Evolutionary conservation across 2,797 vertebrate species (phyloP).

Genomic region (Eulemur coronatus): DNA sequence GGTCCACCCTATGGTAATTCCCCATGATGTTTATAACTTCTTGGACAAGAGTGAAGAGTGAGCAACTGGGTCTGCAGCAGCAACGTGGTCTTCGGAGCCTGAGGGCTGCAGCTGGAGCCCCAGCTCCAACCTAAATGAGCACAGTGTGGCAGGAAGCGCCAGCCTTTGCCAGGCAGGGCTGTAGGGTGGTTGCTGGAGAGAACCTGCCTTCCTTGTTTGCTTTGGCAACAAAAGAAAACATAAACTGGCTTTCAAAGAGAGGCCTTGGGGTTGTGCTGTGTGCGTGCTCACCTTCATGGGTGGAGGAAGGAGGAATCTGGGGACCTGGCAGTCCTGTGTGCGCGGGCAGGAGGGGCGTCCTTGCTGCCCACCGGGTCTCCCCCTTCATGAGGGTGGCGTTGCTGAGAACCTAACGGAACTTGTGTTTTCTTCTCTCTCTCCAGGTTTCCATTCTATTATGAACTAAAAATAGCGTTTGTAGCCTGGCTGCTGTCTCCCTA

Average conservation of each 20-base stretch:
- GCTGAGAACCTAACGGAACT: background rate
- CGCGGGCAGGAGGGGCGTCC: background rate
- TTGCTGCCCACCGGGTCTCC: accelerated
- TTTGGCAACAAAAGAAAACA: background rate
- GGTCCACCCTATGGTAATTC: accelerated
- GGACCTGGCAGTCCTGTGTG: background rate
- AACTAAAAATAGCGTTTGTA: slow-evolving; percentile 99
- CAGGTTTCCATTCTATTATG: slow-evolving; percentile 99
- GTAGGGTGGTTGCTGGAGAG: background rate
- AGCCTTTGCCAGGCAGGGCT: background rate
- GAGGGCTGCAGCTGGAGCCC: background rate
- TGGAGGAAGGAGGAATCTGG: background rate
- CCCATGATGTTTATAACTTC: background rate
- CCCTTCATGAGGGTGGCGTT: background rate
- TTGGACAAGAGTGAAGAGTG: background rate
- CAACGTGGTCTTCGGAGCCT: background rate
- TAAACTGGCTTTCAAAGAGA: background rate
- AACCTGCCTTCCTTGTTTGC: background rate
- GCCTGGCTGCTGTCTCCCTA: slow-evolving; percentile 99
- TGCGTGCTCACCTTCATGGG: background rate
- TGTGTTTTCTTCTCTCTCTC: slow-evolving; percentile 69
- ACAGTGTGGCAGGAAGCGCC: accelerated
- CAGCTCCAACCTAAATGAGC: background rate
- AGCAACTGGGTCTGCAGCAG: background rate
- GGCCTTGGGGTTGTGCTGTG: background rate